Conservation (phyloP, 2,113 vertebrate species). For the Argyrosomus japonicus region DNA sequence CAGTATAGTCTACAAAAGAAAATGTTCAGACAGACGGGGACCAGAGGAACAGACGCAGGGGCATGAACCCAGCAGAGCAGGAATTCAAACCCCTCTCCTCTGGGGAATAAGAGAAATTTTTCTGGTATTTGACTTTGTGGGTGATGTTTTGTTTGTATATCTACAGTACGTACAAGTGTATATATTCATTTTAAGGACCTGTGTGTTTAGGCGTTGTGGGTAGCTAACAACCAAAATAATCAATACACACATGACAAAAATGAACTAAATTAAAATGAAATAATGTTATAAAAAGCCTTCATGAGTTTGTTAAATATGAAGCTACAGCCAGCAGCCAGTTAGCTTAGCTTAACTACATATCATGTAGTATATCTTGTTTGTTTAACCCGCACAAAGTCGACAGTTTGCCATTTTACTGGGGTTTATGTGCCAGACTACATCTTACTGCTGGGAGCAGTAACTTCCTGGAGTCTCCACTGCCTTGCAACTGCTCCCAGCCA, state of each 20-base stretch:
- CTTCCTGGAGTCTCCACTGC: no score
- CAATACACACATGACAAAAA: background rate
- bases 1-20: slow-evolving; percentile 58
- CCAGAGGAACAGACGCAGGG: slow-evolving; percentile 52
- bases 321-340: background rate
- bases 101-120: slow-evolving; percentile 49
- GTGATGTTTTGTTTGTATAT: background rate
- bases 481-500: no score
- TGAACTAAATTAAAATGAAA: background rate
- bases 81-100: slow-evolving; percentile 41
- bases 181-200: background rate
- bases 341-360: background rate
- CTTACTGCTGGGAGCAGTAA: no score
- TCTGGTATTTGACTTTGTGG: slow-evolving; percentile 43
- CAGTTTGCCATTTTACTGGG: no score
- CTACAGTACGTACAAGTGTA: background rate
- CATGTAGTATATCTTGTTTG: no score
- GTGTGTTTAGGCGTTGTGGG: background rate
- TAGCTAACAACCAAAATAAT: background rate
- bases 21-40: slow-evolving; percentile 66
- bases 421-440: no score
- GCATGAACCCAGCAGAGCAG: slow-evolving; percentile 50
- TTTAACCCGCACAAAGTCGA: no score
- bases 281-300: background rate
- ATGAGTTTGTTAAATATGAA: background rate